Evolutionary conservation across 2,113 vertebrate genomes (phyloP).

Genomic region (Mustela lutreola): DNA sequence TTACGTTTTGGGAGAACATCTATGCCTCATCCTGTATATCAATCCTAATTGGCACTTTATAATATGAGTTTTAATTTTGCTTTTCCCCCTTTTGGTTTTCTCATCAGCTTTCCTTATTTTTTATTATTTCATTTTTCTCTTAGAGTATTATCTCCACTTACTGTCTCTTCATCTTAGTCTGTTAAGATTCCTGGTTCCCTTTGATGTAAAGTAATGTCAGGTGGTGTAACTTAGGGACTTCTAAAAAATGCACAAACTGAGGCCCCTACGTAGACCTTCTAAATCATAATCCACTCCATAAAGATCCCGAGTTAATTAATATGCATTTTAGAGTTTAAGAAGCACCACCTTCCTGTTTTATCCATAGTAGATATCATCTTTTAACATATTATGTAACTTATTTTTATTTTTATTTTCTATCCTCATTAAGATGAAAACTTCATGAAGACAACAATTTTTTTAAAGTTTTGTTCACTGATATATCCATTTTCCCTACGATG

Average conservation of each 20-base stretch:
- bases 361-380: background rate
- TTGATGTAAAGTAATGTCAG: background rate
- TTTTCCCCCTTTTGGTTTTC: background rate
- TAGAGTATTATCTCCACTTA: background rate
- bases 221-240: background rate
- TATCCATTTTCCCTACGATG: background rate
- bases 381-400: background rate
- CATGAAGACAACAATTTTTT: background rate
- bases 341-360: background rate
- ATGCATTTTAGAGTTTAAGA: background rate
- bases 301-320: background rate
- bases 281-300: background rate
- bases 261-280: background rate
- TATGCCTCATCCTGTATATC: background rate
- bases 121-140: background rate
- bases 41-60: background rate
- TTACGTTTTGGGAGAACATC: background rate
- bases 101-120: background rate
- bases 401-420: background rate
- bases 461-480: background rate
- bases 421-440: background rate
- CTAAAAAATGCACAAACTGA: background rate
- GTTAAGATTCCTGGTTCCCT: background rate
- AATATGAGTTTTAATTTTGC: background rate
- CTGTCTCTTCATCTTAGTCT: background rate